phyloP scores from a whole-genome alignment of 2,113 vertebrate species.

The Tursiops truncatus region DNA sequence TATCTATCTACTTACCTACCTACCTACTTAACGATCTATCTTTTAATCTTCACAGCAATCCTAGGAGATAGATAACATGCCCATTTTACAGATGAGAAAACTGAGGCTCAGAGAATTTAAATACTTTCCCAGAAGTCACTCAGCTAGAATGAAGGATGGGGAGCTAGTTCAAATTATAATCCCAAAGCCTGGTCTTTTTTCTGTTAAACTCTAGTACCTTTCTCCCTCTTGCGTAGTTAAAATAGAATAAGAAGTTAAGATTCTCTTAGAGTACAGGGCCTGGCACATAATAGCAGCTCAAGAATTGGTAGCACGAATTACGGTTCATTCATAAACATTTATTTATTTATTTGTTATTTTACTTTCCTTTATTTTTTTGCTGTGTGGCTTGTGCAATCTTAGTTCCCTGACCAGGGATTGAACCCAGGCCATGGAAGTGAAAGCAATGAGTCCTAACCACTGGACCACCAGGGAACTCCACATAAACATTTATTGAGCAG shows the following conservation, averaged over 20 bases:
- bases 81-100: background rate
- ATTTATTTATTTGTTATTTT: background rate
- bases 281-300: background rate
- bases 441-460: background rate
- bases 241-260: background rate
- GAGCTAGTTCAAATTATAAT: background rate
- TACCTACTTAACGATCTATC: too few species aligned
- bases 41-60: background rate
- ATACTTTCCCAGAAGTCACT: background rate
- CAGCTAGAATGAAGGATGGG: background rate
- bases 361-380: background rate
- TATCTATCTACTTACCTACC: too few species aligned
- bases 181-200: background rate
- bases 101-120: conserved; percentile 12
- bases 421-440: background rate
- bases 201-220: background rate
- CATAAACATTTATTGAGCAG: background rate
- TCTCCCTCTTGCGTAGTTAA: background rate
- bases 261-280: background rate
- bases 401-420: background rate
- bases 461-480: background rate
- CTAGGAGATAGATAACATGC: background rate
- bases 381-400: background rate
- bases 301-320: background rate
- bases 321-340: background rate